Conservation (phyloP, 2,113 vertebrate genomes). For the Falco punctatus region DNA sequence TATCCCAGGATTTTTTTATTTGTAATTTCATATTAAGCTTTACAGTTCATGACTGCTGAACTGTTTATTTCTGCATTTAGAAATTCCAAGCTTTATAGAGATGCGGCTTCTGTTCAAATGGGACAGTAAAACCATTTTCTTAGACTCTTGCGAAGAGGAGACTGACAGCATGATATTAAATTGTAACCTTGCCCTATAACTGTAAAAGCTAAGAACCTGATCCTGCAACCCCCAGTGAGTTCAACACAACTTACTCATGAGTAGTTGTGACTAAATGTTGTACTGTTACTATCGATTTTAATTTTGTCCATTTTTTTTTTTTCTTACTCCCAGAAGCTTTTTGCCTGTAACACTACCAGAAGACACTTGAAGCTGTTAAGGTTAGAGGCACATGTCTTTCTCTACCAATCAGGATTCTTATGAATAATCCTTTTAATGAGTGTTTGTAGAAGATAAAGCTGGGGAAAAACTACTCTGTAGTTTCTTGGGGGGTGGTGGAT, state of each 20-base stretch:
- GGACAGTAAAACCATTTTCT: background rate
- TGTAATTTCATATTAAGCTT: background rate
- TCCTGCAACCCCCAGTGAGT: background rate
- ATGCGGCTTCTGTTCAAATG: background rate
- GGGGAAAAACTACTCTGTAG: background rate
- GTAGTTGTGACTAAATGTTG: background rate
- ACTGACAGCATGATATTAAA: background rate
- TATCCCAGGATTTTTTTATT: background rate
- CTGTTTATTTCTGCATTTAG: background rate
- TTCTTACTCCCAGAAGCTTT: background rate
- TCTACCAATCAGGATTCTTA: background rate
- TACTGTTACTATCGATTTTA: background rate
- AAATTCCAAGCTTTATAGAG: background rate
- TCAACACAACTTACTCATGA: background rate
- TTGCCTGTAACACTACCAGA: background rate
- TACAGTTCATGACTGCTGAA: background rate
- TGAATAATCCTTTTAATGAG: background rate
- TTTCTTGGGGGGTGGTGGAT: background rate
- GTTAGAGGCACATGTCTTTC: background rate
- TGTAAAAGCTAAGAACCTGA: background rate
- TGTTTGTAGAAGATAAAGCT: background rate
- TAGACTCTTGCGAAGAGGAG: background rate
- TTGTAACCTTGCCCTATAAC: background rate
- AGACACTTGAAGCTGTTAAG: background rate
- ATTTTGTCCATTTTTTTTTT: background rate